Evolutionary conservation across 2,888 invertebrate species (phyloP).

Genomic region (Tolmerus cingulatus): DNA sequence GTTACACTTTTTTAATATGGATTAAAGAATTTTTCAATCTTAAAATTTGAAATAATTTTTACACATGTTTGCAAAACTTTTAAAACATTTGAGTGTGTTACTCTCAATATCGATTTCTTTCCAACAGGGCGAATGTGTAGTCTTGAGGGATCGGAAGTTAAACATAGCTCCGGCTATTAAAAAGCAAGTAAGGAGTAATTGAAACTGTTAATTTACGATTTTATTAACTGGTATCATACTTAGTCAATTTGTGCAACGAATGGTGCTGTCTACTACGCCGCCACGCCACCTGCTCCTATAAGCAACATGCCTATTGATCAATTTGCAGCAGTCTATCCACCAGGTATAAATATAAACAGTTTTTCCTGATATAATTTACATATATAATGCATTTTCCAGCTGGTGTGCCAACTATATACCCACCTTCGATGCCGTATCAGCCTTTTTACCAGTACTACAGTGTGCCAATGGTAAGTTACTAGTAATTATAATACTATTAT

Average conservation of each 20-base stretch:
- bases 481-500: neutral
- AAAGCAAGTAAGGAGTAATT: conserved; percentile 71
- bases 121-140: conserved; percentile 74
- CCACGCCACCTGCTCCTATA: conserved; percentile 64
- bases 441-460: conserved; percentile 65
- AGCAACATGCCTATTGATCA: conserved; percentile 65
- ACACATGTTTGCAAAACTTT: conserved; percentile 34
- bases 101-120: conserved; percentile 38
- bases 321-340: conserved; percentile 64
- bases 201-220: neutral
- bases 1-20: conserved; percentile 41
- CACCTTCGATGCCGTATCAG: conserved; percentile 65
- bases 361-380: neutral
- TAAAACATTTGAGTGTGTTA: conserved; percentile 19
- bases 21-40: conserved; percentile 15
- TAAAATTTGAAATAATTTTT: conserved; percentile 17
- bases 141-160: conserved; percentile 80
- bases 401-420: conserved; percentile 65
- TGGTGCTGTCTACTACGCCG: conserved; percentile 64
- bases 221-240: conserved; percentile 50
- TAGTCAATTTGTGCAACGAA: conserved; percentile 64
- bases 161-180: conserved; percentile 89
- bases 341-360: conserved; percentile 54
- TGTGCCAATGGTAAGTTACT: conserved; percentile 62
- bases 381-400: conserved; percentile 56